Evolutionary conservation across 1,140 invertebrate species (phyloP), one percentile per base, ranked within the genome.

Genomic region (Drosophila biarmipes): DNA sequence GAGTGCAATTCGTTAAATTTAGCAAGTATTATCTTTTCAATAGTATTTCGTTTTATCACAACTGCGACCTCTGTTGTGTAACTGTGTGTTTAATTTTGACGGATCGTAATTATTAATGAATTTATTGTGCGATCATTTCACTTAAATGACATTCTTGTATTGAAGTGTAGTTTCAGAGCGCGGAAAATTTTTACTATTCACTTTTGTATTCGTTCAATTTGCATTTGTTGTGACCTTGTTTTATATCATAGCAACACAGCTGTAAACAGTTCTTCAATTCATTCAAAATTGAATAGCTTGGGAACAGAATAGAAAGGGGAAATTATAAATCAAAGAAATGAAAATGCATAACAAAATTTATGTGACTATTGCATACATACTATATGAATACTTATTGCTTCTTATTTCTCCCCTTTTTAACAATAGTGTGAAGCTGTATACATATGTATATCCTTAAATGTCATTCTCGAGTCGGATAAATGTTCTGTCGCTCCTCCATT

Each of bases 161-260:
- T 49, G 37, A 17, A 31, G 35, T 42, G 7, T 15, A 31, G 15
- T 45, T 29, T 14, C 54, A 31, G 17, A 10, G 14, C 7, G 15
- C 24, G 19, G n/a, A 40, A 21, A n/a, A 40, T 45, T 35, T 29
- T 49, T 27, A 49, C 11, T n/a, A 66, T 64, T 27, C 17, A 31
- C 8, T 59, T 27, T 59, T 24, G 61, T 35, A 29, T 27, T 74
- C 62, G 59, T 49, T 45, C 40, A 52, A 68, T 68, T 80, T 63
- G 42, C 68, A 74, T 86, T 86, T 86, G 73, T 87, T 87, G 69
- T 78, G 82, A 63, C 82, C 81, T 69, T 78, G 78, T 87, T 72
- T 81, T 86, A 82, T 86, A 86, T 86, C 82, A 86, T 78, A 86
- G 82, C 82, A 86, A 86, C 82, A 87, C 78, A 86, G 75, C 81